Base-by-base conservation (phyloP, 2,113 vertebrate species). In the Spermophilus dauricus region DNA sequence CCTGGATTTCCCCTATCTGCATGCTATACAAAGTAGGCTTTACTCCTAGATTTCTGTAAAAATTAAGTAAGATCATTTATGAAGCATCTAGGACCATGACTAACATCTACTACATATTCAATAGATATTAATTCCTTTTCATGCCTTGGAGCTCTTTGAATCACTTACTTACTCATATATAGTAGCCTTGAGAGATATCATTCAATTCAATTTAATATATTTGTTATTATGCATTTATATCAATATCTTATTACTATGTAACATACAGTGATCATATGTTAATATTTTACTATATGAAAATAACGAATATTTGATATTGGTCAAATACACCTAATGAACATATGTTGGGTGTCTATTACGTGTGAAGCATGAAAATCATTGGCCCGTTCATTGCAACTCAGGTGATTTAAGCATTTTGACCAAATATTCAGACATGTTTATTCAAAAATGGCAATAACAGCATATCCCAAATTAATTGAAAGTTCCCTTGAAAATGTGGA, bases 261-360 rank as follows among this genome's bases (percentile, higher is more conserved):
- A 22, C 42, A 73, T 32, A 86, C 4, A 95, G 63, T 42, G 76
- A 91, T 56, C 67, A 77, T 75, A 22, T 45, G 30, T 70, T 97
- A 86, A 78, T 70, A 65, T 53, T 75, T 80, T 78, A 85, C 22
- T 75, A 34, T 63, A 42, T 85, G 92, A 86, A 89, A 53, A 86
- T 86, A 77, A 81, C 81, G 56, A 58, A 39, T 92, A 94, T 72
- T 70, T 94, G 75, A 72, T 96, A 89, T 34, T 51, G 51, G 88
- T 70, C 2, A 0, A 73, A 26, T 84, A 80, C 75, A 45, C n/a
- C 34, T 91, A 82, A 89, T 92, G 37, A 83, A 78, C 86, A 89
- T 69, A 39, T 89, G 51, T 45, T 26, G 24, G 8, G 18, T 34
- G 0, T 85, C 72, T 75, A 17, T 78, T 88, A 87, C n/a, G 12